Percentiles rank a stretch among this genome's conserved stretches.
Evolutionary conservation across 2,888 invertebrate species (phyloP).

Genomic region (Ennomos fuscantarius): DNA sequence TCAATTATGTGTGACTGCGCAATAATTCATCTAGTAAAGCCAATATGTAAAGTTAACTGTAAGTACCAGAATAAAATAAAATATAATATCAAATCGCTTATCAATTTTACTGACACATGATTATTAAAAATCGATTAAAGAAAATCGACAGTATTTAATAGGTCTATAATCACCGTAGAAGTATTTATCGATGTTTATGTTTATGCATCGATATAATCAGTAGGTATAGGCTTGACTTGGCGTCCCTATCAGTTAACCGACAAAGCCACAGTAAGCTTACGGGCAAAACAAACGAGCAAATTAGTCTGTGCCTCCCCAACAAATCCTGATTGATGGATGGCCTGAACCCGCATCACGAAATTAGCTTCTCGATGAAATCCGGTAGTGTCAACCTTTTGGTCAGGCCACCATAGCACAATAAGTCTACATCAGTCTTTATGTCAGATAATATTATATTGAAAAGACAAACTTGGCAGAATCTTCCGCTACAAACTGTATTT

Average conservation of each 20-base stretch:
- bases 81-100: background rate
- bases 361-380: constrained; percentile 73
- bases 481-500: too few species aligned
- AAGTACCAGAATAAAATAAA: too few species aligned
- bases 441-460: background rate
- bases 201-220: constrained; percentile 20
- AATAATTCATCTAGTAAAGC: too few species aligned
- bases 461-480: background rate
- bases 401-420: constrained; percentile 15
- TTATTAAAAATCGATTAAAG: too few species aligned
- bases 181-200: background rate
- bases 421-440: background rate
- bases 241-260: constrained; percentile 43
- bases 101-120: too few species aligned
- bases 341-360: constrained; percentile 63
- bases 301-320: constrained; percentile 73
- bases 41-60: too few species aligned
- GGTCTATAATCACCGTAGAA: background rate
- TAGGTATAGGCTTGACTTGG: constrained; percentile 15
- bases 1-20: too few species aligned
- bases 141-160: too few species aligned
- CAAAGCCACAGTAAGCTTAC: constrained; percentile 68
- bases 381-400: constrained; percentile 49
- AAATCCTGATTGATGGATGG: constrained; percentile 82
- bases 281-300: constrained; percentile 81